Base-by-base conservation (phyloP, 2,888 invertebrate genomes). In the Netelia melanura region DNA sequence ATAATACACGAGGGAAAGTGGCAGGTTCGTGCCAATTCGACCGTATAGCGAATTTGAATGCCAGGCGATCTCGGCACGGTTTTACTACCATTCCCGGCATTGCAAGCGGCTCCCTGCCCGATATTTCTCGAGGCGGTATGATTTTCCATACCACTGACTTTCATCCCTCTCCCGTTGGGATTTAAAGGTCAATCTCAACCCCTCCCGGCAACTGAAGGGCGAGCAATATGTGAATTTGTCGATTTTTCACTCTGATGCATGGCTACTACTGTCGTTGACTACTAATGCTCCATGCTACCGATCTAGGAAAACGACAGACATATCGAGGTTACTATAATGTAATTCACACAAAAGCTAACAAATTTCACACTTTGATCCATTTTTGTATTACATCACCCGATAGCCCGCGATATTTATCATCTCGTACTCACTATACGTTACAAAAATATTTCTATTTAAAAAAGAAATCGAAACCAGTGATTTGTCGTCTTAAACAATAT, bases 81-180 rank as follows among this genome's bases (percentile, higher is more conserved):
- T 54, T 56, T 64, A 52, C 38, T 21, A 6, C 17, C 61, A 43
- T 68, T 48, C 56, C 71, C 25, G 30, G 17, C 17, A 10, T 21
- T 58, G 21, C 54, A 71, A 56, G 21, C 71, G 21, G 72, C 23
- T 5, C n/a, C 10, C 17, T 23, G 54, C n/a, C 70, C 54, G 56
- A 43, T 38, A 71, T 64, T 71, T 71, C 64, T 65, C 54, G 43
- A 52, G 52, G 62, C 54, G 64, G 30, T 79, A 14, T 30, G 23
- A 71, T 79, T 72, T 71, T 79, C 54, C 71, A 54, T 72, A 71
- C 25, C 25, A 54, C 11, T 43, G 56, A 21, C 43, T 65, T 6
- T 44, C 21, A 54, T 23, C 71, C 70, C 21, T 62, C 48, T n/a
- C n/a, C 43, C 44, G 23, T 23, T 65, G 25, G n/a, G 44, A 62